These are phyloP conservation scores for Phyllotreta cruciferae DNA, from an alignment of 2,888 invertebrate genomes.

Conservation along the genomic window DNA sequence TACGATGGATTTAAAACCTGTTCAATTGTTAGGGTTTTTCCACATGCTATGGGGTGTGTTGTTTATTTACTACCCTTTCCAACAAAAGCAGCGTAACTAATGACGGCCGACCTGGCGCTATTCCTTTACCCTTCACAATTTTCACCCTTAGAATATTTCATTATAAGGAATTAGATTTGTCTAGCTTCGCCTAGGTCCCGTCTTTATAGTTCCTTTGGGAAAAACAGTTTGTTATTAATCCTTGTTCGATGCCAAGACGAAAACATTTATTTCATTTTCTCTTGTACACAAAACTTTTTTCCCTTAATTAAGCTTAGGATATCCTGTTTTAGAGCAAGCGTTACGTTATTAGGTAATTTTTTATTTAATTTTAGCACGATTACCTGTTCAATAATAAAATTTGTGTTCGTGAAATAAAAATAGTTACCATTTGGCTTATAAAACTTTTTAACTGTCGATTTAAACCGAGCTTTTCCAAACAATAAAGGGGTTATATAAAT, in stretches of 20 bases:
- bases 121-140: conserved; percentile 19
- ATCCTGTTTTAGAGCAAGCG: conserved; percentile 18
- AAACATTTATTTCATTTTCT: conserved; percentile 35
- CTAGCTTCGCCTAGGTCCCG: conserved; percentile 18
- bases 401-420: no score
- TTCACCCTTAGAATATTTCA: not conserved
- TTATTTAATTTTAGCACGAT: not conserved
- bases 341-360: conserved; percentile 2
- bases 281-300: not conserved
- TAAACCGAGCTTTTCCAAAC: no score
- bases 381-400: not conserved
- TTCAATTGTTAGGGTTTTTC: conserved; percentile 52
- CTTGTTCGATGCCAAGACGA: conserved; percentile 29
- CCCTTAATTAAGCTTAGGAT: conserved; percentile 9
- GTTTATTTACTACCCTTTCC: conserved; percentile 55
- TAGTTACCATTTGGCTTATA: no score
- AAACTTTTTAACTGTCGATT: no score
- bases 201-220: conserved; percentile 31
- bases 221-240: conserved; percentile 30
- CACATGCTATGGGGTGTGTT: conserved; percentile 54
- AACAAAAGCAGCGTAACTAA: conserved; percentile 56
- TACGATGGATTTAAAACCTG: conserved; percentile 57
- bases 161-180: conserved; percentile 30
- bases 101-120: conserved; percentile 40
- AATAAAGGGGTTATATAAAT: no score